Evolutionary conservation across 2,113 vertebrate species (phyloP).

Genomic region (Setophaga coronata): DNA sequence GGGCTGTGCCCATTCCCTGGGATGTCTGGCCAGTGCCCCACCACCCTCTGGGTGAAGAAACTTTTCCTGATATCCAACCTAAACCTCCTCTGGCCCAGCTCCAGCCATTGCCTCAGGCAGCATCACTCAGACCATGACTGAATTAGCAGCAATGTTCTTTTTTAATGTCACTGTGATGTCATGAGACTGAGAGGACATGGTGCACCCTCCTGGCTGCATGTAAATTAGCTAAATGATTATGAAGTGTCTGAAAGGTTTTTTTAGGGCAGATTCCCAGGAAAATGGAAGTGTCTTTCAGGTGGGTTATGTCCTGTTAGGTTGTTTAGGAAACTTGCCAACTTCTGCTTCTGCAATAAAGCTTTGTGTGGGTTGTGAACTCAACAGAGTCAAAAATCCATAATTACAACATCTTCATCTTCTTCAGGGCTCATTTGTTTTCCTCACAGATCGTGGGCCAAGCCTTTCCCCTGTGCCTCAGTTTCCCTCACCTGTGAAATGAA

Average conservation of each 20-base stretch:
- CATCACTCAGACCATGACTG: background rate
- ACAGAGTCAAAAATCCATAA: background rate
- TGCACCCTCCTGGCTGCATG: background rate
- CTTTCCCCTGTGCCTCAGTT: background rate
- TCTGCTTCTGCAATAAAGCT: background rate
- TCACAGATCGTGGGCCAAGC: background rate
- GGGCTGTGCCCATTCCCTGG: background rate
- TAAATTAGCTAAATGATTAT: background rate
- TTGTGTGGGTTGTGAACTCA: background rate
- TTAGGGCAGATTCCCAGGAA: background rate
- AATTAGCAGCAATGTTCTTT: background rate
- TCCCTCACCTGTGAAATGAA: background rate
- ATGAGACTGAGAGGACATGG: background rate
- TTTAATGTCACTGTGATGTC: background rate
- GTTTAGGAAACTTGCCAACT: background rate
- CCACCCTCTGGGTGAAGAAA: background rate
- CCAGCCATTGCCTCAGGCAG: background rate
- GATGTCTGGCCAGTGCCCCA: background rate
- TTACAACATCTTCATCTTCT: background rate
- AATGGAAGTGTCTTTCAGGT: fast-evolving
- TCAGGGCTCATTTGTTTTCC: background rate
- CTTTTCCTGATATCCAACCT: background rate
- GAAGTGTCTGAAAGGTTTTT: background rate
- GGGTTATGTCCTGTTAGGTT: background rate
- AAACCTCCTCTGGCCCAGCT: background rate